Evolutionary conservation across 2,113 vertebrate genomes (phyloP), one percentile per base, ranked within the genome.

Genomic region (Scolopax mira): DNA sequence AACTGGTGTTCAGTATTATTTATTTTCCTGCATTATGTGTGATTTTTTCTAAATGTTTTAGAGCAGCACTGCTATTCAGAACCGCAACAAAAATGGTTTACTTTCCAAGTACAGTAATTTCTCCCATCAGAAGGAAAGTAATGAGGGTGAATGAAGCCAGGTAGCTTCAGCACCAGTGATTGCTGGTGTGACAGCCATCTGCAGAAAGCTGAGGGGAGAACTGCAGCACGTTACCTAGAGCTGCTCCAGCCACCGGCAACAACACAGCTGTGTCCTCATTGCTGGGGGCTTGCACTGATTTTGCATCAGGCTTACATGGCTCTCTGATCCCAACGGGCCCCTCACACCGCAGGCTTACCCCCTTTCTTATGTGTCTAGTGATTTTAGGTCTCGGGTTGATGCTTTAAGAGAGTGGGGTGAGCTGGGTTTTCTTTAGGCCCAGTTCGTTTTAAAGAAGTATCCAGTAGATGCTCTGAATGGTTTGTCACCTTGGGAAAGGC

Each of bases 251-350:
- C 80, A 73, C 25, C 0, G 1, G 22, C 55, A 2, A 19, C 0
- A 0, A 15, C 0, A 0, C 0, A 1, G 27, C 41, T 39, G 18
- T 31, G 41, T 37, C 54, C 60, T 73, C 31, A 3, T 22, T 27
- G 41, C 71, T 48, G 58, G 44, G 75, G 31, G 6, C 24, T 86
- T 3, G 4, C 55, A 62, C 46, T 54, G 31, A 12, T 80, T 41
- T 83, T 51, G 23, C 3, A 0, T 18, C 5, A 44, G 64, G 28
- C 30, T 75, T 65, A 33, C 44, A 23, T 0, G 1, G 30, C 5
- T 55, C 21, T 61, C 71, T 70, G 41, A 37, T 61, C 62, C 54
- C 52, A 24, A 4, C 0, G 2, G 11, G 31, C 6, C 11, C 79
- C 28, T 81, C 31, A n/a, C 0, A 1, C 28, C 48, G 39, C 2